Evolutionary conservation across 2,797 vertebrate species (phyloP), one percentile per base, ranked within the genome.

Genomic region (Emydoidea blandingii): DNA sequence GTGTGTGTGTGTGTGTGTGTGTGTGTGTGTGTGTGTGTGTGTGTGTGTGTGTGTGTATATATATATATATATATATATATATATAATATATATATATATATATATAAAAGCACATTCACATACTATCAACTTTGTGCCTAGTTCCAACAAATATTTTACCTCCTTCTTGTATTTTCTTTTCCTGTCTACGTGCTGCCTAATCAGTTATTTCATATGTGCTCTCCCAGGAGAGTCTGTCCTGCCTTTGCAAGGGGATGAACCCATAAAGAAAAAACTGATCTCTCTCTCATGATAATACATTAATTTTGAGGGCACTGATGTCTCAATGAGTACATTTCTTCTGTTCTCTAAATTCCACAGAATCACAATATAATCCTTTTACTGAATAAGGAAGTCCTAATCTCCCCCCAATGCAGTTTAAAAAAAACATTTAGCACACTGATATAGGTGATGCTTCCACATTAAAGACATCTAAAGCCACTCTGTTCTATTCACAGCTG

Each of bases 191-290:
- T 6, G 2, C 0, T 81, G 59, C 65, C 52, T 2, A 23, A 88
- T 49, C 82, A 83, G 21, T 1, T 12, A 3, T 29, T 5, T 65
- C 59, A 8, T 3, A 2, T 14, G 2, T 57, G 78, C 7, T 0
- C 23, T 8, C 21, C 23, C 81, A 49, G 57, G 52, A 89, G 65
- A 50, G 14, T 0, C 23, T 44, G 44, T 76, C 25, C 25, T 76
- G 41, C 41, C 72, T 76, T 47, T 76, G 41, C 41, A 29, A 0
- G 11, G 34, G 12, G 7, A 23, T 1, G 3, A 11, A 81, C n/a
- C 47, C 23, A 83, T 56, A 1, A 44, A 4, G 4, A 2, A 52
- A 3, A 47, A n/a, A n/a, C 65, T 52, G 44, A 74, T 80, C 12
- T 57, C n/a, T 11, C 37, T 16, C 31, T 2, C 12, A 23, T 18